Evolutionary conservation across 2,113 vertebrate species (phyloP), one percentile per base, ranked within the genome.

Genomic region (Microcebus griseorufus): DNA sequence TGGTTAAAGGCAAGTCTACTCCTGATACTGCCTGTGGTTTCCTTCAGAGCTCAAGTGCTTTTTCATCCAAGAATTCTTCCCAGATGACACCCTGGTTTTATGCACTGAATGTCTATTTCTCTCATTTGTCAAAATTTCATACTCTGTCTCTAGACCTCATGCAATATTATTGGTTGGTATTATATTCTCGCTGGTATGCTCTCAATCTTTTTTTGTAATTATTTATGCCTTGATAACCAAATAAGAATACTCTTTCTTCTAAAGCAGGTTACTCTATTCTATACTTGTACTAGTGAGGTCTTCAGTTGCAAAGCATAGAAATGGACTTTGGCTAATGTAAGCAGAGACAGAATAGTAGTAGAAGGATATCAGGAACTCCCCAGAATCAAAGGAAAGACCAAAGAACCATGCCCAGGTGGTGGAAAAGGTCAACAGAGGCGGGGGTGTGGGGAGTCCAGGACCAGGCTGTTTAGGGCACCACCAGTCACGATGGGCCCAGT

Each of bases 1-100:
- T 92, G 64, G 73, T 95, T 94, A 93, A 92, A 73, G n/a, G 10
- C 17, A 89, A 79, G 20, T 70, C n/a, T 86, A 89, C 18, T n/a
- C n/a, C 25, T 23, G 45, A n/a, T 51, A 72, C 5, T 14, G 20
- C 65, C 27, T 70, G n/a, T 11, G 17, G 65, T 78, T 76, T 70
- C 3, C 45, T 69, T 82, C 53, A 58, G 82, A n/a, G 12, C 4
- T 34, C 6, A 39, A 88, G 42, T 17, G 6, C 25, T 29, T 53
- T 65, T 48, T 69, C 0, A 82, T 69, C 34, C 34, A 76, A 81
- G 42, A 72, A 45, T 72, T 92, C 9, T 80, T 37, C n/a, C 53
- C 29, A 89, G 73, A 72, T 23, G 29, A 16, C 60, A 92, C 22
- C 34, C 22, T 86, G 45, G 27, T 32, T 86, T 45, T 73, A 51